Percentiles rank a stretch among this genome's conserved stretches.
phyloP scores from a whole-genome alignment of 2,113 vertebrate species.

The Neotoma lepida region DNA sequence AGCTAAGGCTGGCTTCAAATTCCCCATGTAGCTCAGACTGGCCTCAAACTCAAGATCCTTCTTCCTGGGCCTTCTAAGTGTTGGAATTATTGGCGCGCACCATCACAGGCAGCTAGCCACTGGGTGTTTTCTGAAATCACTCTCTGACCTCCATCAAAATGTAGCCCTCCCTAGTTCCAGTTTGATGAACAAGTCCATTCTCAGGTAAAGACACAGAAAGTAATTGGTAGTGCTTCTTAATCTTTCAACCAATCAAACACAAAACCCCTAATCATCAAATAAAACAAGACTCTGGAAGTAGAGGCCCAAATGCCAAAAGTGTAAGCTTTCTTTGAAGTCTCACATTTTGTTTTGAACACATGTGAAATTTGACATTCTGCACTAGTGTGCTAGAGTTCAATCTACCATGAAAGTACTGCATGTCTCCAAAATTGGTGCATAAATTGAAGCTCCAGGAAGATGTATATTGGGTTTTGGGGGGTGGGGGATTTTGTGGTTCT shows the following conservation, averaged over 20 bases:
- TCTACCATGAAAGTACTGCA: conserved; percentile 2
- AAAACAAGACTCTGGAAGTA: not conserved
- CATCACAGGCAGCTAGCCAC: not conserved
- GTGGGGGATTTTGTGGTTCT: not conserved
- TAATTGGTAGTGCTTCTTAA: conserved; percentile 14
- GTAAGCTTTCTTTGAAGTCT: conserved; percentile 9
- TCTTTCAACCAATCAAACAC: not conserved
- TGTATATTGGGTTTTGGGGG: not conserved
- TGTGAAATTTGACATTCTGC: conserved; percentile 45
- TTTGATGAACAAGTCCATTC: not conserved
- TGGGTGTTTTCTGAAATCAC: not conserved
- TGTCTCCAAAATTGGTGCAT: not conserved
- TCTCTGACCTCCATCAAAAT: not conserved
- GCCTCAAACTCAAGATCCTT: not conserved
- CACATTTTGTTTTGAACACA: conserved; percentile 52
- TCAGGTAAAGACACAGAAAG: conserved; percentile 42
- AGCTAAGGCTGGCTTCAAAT: not conserved
- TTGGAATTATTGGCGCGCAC: not conserved
- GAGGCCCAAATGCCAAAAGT: not conserved
- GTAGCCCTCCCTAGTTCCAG: not conserved
- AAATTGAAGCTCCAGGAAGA: conserved; percentile 25
- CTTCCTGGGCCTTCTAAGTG: not conserved
- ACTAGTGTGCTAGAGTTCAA: not conserved
- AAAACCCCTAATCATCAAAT: conserved; percentile 16
- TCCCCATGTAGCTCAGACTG: not conserved